Evolutionary conservation across 2,113 vertebrate species (phyloP), one percentile per base, ranked within the genome.

Genomic region (Monarcha castaneiventris): DNA sequence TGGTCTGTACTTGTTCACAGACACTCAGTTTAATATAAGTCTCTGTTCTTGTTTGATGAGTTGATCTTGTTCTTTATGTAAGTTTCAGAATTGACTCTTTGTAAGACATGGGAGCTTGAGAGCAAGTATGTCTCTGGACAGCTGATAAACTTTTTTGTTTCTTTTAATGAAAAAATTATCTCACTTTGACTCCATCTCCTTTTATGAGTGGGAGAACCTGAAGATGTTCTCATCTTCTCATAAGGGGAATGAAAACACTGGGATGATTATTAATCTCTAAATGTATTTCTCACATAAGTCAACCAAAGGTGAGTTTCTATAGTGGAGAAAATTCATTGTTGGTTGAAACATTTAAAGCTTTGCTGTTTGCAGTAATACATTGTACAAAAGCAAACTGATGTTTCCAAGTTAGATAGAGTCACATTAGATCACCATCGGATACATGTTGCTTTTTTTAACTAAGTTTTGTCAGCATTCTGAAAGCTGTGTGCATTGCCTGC

Each of bases 151-250:
- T 58, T 68, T 84, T 88, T 84, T 71, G 43, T 93, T 94, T 89
- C 66, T 90, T 95, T 67, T 76, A 67, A 87, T 63, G 33, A 84
- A 87, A 92, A 66, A 71, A 35, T 35, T 58, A 69, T 23, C 30
- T 32, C 55, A 22, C 52, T 94, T 87, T 89, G 71, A 75, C 15
- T 76, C 4, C 43, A 62, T 78, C 59, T 61, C 62, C 48, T 92
- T 86, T 89, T 90, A 51, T 78, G 71, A 84, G 72, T 79, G 39
- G 49, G 82, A 91, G 79, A 96, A 86, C 86, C 43, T 94, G 68
- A 85, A 41, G 48, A 69, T 87, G 77, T 73, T 92, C 35, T 92
- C 56, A 26, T 86, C 72, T 93, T 89, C 52, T 87, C 22, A n/a
- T 94, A 89, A 87, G 58, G 48, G 79, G 61, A 86, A 59, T 87